Percentiles rank a stretch among this genome's conserved stretches.
These are phyloP conservation scores for Hippocampus barbouri DNA, from an alignment of 2,113 vertebrate genomes.

Conservation along the genomic window DNA sequence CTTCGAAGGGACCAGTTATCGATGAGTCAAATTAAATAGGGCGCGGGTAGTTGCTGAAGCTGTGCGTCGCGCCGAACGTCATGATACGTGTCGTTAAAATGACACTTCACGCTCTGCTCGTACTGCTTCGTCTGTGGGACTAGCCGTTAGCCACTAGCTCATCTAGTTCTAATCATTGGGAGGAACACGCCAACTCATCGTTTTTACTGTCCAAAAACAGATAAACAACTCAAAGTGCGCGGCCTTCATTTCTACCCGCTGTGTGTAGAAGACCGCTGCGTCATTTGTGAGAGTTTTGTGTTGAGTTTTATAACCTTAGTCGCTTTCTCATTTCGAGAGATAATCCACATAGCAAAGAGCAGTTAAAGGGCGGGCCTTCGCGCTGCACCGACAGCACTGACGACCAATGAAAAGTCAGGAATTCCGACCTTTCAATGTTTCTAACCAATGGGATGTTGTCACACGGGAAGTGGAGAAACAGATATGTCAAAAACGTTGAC, in stretches of 20 bases:
- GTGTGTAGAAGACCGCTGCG: background rate
- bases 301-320: background rate
- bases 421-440: background rate
- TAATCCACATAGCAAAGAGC: conserved; percentile 45
- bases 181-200: background rate
- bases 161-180: conserved; percentile 1
- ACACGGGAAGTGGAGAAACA: background rate
- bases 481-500: background rate
- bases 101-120: background rate
- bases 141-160: conserved; percentile 4
- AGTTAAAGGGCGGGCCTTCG: conserved; percentile 5
- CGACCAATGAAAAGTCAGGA: conserved; percentile 25
- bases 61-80: background rate
- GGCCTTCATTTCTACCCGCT: fast-evolving
- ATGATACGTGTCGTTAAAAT: background rate
- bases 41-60: too few relatives aligned
- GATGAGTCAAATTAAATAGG: background rate
- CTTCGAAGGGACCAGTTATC: background rate
- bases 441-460: background rate
- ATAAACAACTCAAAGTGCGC: background rate
- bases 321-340: background rate
- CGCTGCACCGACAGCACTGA: background rate
- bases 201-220: background rate
- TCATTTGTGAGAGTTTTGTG: background rate
- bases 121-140: background rate